Evolutionary conservation across 2,888 invertebrate genomes (phyloP), one percentile per base, ranked within the genome.

Genomic region (Mellilla xanthometata): DNA sequence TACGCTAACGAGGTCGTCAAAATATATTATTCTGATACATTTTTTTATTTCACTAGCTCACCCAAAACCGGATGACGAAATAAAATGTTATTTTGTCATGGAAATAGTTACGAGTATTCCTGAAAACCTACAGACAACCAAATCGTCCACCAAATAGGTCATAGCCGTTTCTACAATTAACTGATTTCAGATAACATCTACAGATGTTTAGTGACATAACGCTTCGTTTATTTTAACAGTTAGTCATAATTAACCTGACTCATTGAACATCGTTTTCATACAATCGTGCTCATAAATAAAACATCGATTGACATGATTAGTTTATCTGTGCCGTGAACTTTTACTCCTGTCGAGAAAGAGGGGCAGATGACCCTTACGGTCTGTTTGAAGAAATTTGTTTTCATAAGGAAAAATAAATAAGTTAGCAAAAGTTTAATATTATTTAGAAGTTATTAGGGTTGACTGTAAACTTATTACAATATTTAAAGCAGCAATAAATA

Each of bases 191-290:
- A 58, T 54, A 56, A 46, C 56, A 55, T 57, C 31, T 57, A 52
- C 68, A 65, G 62, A 65, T 68, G 68, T 56, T 56, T 55, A 31
- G 42, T 59, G 54, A 56, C 59, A 56, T 53, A 62, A 56, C 38
- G 38, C 31, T 42, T 28, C 24, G 43, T 40, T 52, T 40, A 19
- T 45, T 49, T 48, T 43, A 50, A 50, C 39, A 42, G 42, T 40
- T 22, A 19, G 19, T 40, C 22, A 24, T 39, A 39, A 39, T 44
- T 39, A 40, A 27, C 39, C 30, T 40, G 40, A 39, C 34, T 39
- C 39, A 45, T 28, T 24, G 24, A 19, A 33, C 9, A 8, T 19
- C 12, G 23, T 32, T 30, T 12, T 6, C 22, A 12, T 9, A 22
- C 22, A 33, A 33, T 28, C 27, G 12, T 34, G 22, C 4, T 9